These are phyloP conservation scores for Rhabdornis inornatus DNA, from an alignment of 2,113 vertebrate species.

Conservation along the genomic window DNA sequence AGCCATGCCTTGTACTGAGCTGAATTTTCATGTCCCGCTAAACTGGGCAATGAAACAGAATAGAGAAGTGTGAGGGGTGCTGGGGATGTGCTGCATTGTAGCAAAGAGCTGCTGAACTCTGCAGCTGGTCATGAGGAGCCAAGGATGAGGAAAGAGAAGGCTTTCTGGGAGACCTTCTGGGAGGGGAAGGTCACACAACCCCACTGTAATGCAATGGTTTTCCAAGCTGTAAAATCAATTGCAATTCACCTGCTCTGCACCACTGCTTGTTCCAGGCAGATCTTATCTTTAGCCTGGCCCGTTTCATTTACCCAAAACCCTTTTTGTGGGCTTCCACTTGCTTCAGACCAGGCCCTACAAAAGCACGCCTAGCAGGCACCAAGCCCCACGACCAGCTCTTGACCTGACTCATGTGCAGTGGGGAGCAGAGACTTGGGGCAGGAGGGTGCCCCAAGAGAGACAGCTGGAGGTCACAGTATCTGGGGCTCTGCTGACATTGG, in stretches of 20 bases:
- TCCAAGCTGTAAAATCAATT: neutral
- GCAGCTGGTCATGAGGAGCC: neutral
- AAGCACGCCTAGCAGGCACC: neutral
- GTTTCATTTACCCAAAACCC: neutral
- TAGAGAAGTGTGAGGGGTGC: neutral
- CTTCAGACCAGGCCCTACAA: neutral
- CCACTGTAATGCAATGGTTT: neutral
- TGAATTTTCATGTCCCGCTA: neutral
- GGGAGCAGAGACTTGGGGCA: neutral
- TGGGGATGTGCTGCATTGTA: neutral
- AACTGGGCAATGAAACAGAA: neutral
- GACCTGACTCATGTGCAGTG: neutral
- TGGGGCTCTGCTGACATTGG: neutral
- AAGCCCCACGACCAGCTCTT: fast-evolving
- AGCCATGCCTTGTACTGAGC: neutral
- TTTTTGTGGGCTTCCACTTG: neutral
- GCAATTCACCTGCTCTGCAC: neutral
- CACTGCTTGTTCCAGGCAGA: neutral
- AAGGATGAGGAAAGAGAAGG: neutral
- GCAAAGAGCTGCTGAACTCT: neutral
- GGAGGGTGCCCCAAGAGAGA: neutral
- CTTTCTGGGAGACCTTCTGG: neutral
- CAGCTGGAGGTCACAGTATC: neutral
- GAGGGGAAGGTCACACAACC: neutral
- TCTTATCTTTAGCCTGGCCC: neutral